Conservation (phyloP, 2,888 invertebrate species). For the Sminthurinus aureus region DNA sequence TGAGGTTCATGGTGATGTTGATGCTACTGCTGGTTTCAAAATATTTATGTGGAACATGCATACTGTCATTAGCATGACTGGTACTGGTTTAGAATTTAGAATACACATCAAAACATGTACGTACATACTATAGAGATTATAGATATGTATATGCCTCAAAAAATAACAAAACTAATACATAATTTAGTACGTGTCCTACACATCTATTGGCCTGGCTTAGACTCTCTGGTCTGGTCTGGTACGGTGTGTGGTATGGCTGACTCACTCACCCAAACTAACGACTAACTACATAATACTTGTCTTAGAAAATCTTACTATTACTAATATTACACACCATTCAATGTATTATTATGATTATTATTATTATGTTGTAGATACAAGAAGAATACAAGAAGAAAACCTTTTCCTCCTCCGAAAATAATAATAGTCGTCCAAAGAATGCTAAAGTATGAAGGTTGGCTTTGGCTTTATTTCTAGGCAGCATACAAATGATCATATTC, state of each 20-base stretch:
- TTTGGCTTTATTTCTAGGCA: background rate
- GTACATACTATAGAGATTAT: background rate
- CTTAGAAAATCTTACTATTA: background rate
- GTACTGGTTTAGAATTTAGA: background rate
- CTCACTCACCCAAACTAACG: too few species aligned
- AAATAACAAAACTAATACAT: background rate
- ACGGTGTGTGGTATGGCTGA: too few species aligned
- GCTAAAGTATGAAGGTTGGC: slow-evolving; percentile 3
- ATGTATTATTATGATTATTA: background rate
- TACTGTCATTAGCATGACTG: slow-evolving; percentile 16
- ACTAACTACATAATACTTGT: too few species aligned
- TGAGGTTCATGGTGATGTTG: too few species aligned
- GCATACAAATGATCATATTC: slow-evolving; percentile 34
- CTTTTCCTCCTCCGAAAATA: background rate
- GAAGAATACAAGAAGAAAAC: background rate
- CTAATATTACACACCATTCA: background rate
- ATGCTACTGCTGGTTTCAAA: background rate
- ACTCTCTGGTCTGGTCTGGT: background rate
- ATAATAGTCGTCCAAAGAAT: background rate
- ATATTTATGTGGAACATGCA: background rate
- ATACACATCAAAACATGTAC: background rate
- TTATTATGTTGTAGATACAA: background rate
- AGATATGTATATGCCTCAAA: background rate
- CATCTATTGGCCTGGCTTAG: background rate
- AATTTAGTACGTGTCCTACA: background rate